phyloP scores from a whole-genome alignment of 2,797 vertebrate species.

The Leontopithecus rosalia region DNA sequence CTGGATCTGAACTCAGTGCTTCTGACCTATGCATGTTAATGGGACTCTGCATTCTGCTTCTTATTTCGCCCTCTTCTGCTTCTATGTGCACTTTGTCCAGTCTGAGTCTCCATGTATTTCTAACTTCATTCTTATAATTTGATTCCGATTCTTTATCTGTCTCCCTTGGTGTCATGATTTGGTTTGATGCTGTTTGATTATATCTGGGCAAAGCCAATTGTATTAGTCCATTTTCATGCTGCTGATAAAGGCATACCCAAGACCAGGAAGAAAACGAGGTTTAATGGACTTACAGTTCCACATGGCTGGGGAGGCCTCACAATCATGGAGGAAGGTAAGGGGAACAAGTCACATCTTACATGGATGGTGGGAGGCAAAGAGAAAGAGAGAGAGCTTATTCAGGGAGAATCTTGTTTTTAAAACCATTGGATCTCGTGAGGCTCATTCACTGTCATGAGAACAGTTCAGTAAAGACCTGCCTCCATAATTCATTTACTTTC shows the following conservation, averaged over 20 bases:
- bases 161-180: constrained; percentile 24
- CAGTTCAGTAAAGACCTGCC: not conserved
- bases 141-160: not conserved
- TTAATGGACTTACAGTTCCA: not conserved
- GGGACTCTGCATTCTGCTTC: not conserved
- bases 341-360: not conserved
- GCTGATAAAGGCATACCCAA: not conserved
- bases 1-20: not conserved
- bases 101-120: not conserved
- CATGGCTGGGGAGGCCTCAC: not conserved
- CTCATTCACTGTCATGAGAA: not conserved
- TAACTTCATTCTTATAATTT: not conserved
- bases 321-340: not conserved
- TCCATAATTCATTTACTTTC: not conserved
- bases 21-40: not conserved
- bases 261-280: not conserved
- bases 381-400: not conserved
- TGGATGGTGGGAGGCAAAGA: not conserved
- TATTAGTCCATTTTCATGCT: not conserved
- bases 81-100: not conserved
- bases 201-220: not conserved
- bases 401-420: not conserved
- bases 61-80: not conserved
- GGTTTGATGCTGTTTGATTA: not conserved
- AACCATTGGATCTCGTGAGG: not conserved